Percentiles rank a stretch among this genome's conserved stretches.
These are phyloP conservation scores for Neoaliturus tenellus DNA, from an alignment of 2,888 invertebrate genomes.

Conservation along the genomic window DNA sequence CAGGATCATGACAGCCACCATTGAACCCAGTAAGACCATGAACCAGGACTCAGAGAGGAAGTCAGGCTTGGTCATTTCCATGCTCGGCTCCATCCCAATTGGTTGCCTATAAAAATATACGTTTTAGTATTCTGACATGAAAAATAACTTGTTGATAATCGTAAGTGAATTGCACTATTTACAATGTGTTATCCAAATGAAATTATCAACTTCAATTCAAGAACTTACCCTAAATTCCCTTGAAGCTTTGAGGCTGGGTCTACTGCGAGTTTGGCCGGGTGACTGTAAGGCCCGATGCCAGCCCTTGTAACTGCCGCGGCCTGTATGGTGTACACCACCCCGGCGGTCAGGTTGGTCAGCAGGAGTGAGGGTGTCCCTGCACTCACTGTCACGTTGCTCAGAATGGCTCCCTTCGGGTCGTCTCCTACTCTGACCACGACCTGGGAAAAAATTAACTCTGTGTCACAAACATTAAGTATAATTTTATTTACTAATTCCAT, in stretches of 20 bases:
- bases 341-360: slow-evolving; percentile 88
- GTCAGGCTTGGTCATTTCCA: slow-evolving; percentile 74
- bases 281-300: slow-evolving; percentile 88
- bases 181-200: too few relatives aligned
- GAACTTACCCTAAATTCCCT: background rate
- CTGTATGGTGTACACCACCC: slow-evolving; percentile 88
- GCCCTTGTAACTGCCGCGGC: slow-evolving; percentile 89
- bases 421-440: slow-evolving; percentile 61
- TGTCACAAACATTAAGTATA: too few relatives aligned
- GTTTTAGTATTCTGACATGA: too few relatives aligned
- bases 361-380: slow-evolving; percentile 83
- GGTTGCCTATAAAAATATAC: slow-evolving; percentile 60
- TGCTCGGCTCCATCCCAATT: slow-evolving; percentile 63
- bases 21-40: slow-evolving; percentile 89
- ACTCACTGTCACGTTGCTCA: slow-evolving; percentile 81
- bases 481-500: too few relatives aligned
- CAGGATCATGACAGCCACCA: slow-evolving; percentile 89
- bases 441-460: slow-evolving; percentile 49
- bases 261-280: slow-evolving; percentile 80
- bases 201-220: too few relatives aligned
- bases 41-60: slow-evolving; percentile 93
- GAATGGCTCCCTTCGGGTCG: slow-evolving; percentile 70
- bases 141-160: too few relatives aligned
- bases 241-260: slow-evolving; percentile 76
- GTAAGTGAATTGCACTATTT: too few relatives aligned